phyloP scores from a whole-genome alignment of 2,113 vertebrate species.

The Syngnathoides biaculeatus region DNA sequence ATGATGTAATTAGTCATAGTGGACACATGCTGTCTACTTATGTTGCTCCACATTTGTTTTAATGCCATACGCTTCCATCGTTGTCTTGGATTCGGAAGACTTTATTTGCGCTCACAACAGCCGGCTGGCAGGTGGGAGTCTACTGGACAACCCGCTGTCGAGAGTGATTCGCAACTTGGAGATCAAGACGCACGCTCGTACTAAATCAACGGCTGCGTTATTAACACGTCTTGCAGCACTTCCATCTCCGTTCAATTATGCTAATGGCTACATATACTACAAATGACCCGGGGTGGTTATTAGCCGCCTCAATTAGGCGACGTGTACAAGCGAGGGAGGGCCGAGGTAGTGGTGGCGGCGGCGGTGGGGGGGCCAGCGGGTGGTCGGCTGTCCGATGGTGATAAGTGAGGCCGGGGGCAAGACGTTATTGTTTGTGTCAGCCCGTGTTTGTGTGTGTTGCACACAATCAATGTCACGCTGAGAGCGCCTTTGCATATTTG shows the following conservation, averaged over 20 bases:
- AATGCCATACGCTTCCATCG: too few species aligned
- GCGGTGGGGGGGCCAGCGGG: slow-evolving; percentile 6
- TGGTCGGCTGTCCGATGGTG: slow-evolving; percentile 34
- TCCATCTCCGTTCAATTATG: slow-evolving; percentile 66
- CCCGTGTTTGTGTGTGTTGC: slow-evolving; percentile 6
- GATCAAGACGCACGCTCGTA: background rate
- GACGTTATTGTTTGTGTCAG: slow-evolving; percentile 28
- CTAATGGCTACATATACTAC: slow-evolving; percentile 61
- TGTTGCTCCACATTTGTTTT: too few species aligned
- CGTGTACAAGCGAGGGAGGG: slow-evolving; percentile 22
- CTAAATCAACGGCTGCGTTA: slow-evolving; percentile 15
- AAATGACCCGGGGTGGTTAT: slow-evolving; percentile 57
- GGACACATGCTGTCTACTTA: too few species aligned
- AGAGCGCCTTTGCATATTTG: slow-evolving; percentile 13
- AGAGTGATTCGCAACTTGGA: background rate
- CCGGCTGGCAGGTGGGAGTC: background rate
- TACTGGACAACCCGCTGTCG: background rate
- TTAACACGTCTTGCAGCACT: slow-evolving; percentile 57
- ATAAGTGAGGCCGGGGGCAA: slow-evolving; percentile 28
- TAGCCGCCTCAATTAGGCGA: slow-evolving; percentile 58
- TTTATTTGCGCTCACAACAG: background rate
- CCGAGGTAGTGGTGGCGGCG: background rate
- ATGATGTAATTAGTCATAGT: too few species aligned
- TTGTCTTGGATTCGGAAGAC: too few species aligned
- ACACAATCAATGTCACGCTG: slow-evolving; percentile 45